phyloP scores from a whole-genome alignment of 2,797 vertebrate species.

The Bradypus variegatus region DNA sequence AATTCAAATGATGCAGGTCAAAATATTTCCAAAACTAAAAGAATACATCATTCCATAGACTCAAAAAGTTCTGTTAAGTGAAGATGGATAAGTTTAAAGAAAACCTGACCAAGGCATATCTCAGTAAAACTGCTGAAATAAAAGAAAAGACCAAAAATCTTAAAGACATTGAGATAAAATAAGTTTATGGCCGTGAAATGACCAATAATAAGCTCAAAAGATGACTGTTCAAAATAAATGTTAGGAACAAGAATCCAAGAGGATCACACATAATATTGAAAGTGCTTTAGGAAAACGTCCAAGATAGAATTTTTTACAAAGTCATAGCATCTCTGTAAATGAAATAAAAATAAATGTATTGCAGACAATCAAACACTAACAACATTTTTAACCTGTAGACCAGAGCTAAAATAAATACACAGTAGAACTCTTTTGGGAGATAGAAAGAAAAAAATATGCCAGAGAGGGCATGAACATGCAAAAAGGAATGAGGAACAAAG shows the following conservation, averaged over 20 bases:
- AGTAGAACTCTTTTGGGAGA: background rate
- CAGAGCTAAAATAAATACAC: background rate
- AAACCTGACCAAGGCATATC: too few species aligned
- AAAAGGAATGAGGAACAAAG: background rate
- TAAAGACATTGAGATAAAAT: background rate
- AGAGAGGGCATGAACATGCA: background rate
- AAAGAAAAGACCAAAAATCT: background rate
- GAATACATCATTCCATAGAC: background rate
- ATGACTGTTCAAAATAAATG: rapidly evolving
- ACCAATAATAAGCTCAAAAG: too few species aligned
- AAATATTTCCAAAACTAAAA: background rate
- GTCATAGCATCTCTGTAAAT: background rate
- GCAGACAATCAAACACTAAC: too few species aligned
- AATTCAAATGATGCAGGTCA: background rate
- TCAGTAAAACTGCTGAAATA: background rate
- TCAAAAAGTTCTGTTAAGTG: too few species aligned
- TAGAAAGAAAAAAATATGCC: too few species aligned
- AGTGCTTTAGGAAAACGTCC: background rate
- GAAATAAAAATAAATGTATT: background rate
- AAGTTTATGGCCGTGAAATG: rapidly evolving
- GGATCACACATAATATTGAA: rapidly evolving
- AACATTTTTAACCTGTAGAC: background rate
- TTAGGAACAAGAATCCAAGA: too few species aligned
- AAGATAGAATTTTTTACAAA: too few species aligned
- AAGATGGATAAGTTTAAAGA: background rate